These are phyloP conservation scores for Pelmatolapia mariae DNA, from an alignment of 2,113 vertebrate species.

Conservation along the genomic window DNA sequence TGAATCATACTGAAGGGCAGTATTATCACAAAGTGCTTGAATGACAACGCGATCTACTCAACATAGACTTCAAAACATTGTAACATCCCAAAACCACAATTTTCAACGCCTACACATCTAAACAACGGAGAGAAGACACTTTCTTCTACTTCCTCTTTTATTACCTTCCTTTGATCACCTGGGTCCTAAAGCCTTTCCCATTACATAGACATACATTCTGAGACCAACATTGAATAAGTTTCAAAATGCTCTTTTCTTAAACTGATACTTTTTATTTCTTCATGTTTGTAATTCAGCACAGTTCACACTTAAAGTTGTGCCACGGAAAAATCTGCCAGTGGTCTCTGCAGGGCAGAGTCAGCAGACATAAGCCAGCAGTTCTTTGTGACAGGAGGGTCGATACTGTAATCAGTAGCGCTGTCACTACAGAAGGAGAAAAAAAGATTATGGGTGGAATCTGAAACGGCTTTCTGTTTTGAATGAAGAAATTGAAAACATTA, in stretches of 20 bases:
- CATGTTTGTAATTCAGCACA: background rate
- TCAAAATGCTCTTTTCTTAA: background rate
- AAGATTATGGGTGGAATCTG: background rate
- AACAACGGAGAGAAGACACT: background rate
- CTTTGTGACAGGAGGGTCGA: background rate
- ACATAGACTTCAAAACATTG: background rate
- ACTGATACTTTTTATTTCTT: background rate
- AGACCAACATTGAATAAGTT: background rate
- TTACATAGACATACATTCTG: background rate
- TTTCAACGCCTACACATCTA: background rate
- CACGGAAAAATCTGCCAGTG: background rate
- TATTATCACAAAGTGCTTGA: background rate
- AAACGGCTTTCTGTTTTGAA: fast-evolving
- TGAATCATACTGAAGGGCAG: background rate
- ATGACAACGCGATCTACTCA: background rate
- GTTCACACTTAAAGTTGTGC: background rate
- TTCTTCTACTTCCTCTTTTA: background rate
- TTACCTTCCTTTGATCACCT: background rate
- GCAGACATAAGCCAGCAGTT: background rate
- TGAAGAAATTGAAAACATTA: background rate
- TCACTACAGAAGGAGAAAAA: background rate
- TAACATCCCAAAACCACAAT: background rate
- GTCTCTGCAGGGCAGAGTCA: background rate
- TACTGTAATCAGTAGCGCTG: background rate
- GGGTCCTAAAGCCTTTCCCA: background rate